phyloP scores from a whole-genome alignment of 92 coral and sea anemone genomes.

The Micromussa lordhowensis region DNA sequence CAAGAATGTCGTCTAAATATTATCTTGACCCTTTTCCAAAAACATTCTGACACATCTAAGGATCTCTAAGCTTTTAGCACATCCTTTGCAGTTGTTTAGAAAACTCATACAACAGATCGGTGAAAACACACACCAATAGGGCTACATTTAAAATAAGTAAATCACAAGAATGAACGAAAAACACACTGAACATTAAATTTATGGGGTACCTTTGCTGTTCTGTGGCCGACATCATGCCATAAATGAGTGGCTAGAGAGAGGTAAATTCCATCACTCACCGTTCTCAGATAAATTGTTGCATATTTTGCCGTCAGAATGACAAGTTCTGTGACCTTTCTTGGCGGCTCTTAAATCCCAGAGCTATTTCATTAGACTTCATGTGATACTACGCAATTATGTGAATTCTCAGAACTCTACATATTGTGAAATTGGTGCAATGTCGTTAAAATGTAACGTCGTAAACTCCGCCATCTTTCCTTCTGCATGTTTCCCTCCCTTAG shows the following conservation, averaged over 20 bases:
- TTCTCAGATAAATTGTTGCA: too few species aligned
- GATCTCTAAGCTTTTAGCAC: too few species aligned
- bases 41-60: too few species aligned
- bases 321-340: neutral
- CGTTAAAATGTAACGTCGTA: neutral
- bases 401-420: neutral
- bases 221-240: neutral
- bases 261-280: neutral
- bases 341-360: neutral
- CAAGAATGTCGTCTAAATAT: too few species aligned
- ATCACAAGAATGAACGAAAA: neutral
- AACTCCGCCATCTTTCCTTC: neutral
- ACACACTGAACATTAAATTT: neutral
- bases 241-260: neutral
- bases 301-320: neutral
- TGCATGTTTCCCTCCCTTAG: neutral
- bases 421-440: neutral
- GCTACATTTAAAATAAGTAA: too few species aligned
- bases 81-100: too few species aligned
- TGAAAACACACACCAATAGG: too few species aligned
- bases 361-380: too few species aligned
- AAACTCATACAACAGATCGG: too few species aligned
- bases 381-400: neutral
- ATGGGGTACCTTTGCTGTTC: neutral
- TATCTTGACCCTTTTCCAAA: too few species aligned